Evolutionary conservation across 2,113 vertebrate genomes (phyloP).

Genomic region (Brienomyrus brachyistius): DNA sequence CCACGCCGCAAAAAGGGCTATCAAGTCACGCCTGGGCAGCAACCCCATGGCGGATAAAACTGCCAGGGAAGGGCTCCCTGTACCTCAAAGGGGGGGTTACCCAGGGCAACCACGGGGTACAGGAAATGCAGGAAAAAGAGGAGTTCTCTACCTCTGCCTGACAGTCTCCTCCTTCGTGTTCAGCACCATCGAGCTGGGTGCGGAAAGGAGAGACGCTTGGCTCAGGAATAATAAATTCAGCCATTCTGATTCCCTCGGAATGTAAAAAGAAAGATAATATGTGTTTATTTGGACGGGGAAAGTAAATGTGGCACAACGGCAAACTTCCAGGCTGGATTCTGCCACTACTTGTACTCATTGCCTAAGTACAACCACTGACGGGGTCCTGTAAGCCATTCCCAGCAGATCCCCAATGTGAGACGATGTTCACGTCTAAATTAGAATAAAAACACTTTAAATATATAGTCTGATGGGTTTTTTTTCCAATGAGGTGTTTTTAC

Average conservation of each 20-base stretch:
- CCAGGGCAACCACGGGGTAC: not conserved
- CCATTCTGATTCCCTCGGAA: not conserved
- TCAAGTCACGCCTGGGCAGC: not conserved
- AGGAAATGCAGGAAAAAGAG: not conserved
- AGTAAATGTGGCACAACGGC: not conserved
- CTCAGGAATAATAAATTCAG: not conserved
- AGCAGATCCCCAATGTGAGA: not conserved
- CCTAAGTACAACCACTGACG: not conserved
- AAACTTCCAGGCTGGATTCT: not conserved
- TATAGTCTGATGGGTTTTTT: not conserved
- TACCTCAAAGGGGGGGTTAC: not conserved
- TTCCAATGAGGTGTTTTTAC: not conserved
- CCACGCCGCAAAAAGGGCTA: not conserved
- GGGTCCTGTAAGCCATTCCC: not conserved
- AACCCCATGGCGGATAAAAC: not conserved
- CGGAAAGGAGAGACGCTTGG: not conserved
- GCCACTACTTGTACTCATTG: not conserved
- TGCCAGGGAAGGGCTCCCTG: not conserved
- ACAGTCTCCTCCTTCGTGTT: not conserved
- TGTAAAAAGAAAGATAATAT: not conserved
- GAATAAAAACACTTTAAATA: not conserved
- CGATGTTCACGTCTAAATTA: not conserved
- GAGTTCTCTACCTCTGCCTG: not conserved
- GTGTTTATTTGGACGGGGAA: not conserved
- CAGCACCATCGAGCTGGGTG: not conserved